Percentiles rank a stretch among this genome's conserved stretches.
Conservation (phyloP, 2,113 vertebrate species). For the Orientallactaga bullata region DNA sequence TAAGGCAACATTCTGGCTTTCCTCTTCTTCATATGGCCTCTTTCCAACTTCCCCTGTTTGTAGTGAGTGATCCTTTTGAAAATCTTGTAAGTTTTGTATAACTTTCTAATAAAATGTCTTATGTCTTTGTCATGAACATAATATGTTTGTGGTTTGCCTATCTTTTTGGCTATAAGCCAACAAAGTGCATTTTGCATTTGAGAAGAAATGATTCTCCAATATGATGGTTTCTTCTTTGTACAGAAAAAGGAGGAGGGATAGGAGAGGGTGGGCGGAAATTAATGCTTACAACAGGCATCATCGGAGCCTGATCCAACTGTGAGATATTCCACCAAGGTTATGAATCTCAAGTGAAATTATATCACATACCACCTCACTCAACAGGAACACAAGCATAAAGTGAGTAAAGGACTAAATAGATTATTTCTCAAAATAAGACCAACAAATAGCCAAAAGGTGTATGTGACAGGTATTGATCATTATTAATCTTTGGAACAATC, state of each 20-base stretch:
- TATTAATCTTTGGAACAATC: not conserved
- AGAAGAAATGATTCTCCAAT: conserved; percentile 6
- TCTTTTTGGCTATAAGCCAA: not conserved
- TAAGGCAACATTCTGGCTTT: not conserved
- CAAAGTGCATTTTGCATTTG: conserved; percentile 18
- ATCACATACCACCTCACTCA: not conserved
- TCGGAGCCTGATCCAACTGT: not conserved
- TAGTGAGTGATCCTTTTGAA: not conserved
- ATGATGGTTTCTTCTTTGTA: not conserved
- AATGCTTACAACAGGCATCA: not conserved
- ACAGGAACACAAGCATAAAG: not conserved
- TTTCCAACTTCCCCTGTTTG: not conserved
- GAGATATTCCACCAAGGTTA: not conserved
- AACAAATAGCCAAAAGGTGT: not conserved
- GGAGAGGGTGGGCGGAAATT: not conserved
- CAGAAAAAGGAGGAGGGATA: not conserved
- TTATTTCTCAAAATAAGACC: not conserved
- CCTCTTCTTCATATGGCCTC: not conserved
- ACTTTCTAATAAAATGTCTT: not conserved
- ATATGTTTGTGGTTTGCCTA: not conserved
- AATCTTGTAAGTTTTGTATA: conserved; percentile 13
- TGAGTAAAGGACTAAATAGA: not conserved
- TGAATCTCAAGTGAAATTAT: not conserved
- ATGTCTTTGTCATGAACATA: not conserved
- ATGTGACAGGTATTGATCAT: not conserved